A percentile compares a stretch with the other conserved stretches of the same genome.
These are phyloP conservation scores for Atta texana DNA, from an alignment of 1,140 invertebrate species.

Conservation along the genomic window DNA sequence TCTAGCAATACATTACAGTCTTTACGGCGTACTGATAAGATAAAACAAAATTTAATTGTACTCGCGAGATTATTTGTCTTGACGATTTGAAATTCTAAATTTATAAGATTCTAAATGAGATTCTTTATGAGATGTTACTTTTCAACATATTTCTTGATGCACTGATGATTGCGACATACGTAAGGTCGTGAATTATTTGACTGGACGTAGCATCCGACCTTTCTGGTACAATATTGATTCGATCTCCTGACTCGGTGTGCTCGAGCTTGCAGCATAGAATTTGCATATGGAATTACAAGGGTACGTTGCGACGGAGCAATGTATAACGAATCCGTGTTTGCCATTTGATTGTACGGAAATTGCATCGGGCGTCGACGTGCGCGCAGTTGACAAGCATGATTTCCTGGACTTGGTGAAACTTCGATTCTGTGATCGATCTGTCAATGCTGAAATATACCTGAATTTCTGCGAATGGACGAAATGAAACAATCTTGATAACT, in stretches of 20 bases:
- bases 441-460: neutral
- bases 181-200: conserved; percentile 21
- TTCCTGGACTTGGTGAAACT: conserved; percentile 64
- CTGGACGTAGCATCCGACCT: conserved; percentile 61
- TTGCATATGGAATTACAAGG: conserved; percentile 75
- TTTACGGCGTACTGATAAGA: neutral
- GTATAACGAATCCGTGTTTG: conserved; percentile 68
- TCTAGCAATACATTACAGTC: neutral
- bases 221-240: conserved; percentile 74
- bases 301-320: conserved; percentile 36
- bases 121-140: neutral
- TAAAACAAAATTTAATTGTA: neutral
- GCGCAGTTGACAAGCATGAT: conserved; percentile 68
- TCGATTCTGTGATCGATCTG: conserved; percentile 28
- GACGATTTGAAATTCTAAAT: neutral
- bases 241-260: conserved; percentile 65
- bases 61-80: neutral
- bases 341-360: conserved; percentile 77
- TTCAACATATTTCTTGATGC: neutral
- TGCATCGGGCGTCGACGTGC: conserved; percentile 64
- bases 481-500: neutral
- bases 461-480: neutral
- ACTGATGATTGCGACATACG: neutral
- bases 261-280: conserved; percentile 66
- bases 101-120: too few relatives aligned